Base-by-base conservation (phyloP, 2,888 invertebrate genomes). In the Zaprionus obscuricornis region DNA sequence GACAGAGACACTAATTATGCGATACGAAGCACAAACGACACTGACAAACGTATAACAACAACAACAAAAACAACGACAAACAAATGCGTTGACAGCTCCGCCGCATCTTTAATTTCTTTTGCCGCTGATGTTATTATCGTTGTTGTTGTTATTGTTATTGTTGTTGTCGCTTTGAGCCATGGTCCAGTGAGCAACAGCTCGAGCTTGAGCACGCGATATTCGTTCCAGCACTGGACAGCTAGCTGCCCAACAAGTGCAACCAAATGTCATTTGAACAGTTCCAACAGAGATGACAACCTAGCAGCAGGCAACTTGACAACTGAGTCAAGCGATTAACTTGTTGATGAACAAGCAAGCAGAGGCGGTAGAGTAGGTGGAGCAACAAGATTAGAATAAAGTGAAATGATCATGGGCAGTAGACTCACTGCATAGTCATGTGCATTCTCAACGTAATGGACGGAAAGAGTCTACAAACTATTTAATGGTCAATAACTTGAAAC, bases 1-100 rank as follows among this genome's bases (percentile, higher is more conserved):
- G 74, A 57, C 66, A 54, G 50, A 73, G 69, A 73, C 65, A 75
- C 83, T 85, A 85, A 81, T 85, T 81, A 81, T 78, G 68, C 69
- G 70, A 73, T 74, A 66, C 72, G 55, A 55, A 55, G 11, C 58
- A 71, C 62, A 69, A 71, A 47, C 57, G 60, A 51, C 33, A 40
- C 50, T 46, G 59, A 46, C 59, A 66, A 60, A 47, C 75, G 66
- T 66, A 71, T 36, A 66, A 50, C 66, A 64, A 55, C 63, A 70
- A 64, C 59, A 36, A 31, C 34, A 26, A 46, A 46, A 59, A 47
- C 62, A 63, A 55, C 56, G 16, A 18, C 27, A 26, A 46, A 62
- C 72, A 72, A 84, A 63, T 65, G 51, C 62, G 85, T 57, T 83
- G 83, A 81, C 83, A 81, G 82, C 68, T 47, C 54, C 47, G 74